phyloP scores from a whole-genome alignment of 1,140 invertebrate species.

The Eueides isabella region DNA sequence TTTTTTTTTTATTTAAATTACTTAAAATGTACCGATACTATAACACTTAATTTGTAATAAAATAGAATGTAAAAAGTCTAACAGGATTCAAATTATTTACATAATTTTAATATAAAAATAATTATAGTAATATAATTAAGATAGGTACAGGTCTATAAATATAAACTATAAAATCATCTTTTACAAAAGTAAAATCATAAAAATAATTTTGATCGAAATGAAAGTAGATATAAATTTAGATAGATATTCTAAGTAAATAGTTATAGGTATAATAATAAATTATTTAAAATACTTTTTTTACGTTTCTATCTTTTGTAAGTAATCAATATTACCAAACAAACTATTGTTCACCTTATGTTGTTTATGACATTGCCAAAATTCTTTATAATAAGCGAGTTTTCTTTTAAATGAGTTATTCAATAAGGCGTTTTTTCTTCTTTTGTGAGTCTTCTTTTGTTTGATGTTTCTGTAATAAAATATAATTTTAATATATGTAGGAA shows the following conservation, averaged over 20 bases:
- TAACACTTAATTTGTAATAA: constrained; percentile 79
- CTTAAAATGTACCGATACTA: constrained; percentile 73
- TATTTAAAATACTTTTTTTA: too few relatives aligned
- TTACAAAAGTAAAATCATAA: constrained; percentile 6
- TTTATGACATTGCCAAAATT: neutral
- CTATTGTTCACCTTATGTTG: constrained; percentile 3
- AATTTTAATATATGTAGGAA: neutral
- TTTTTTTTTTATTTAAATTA: constrained; percentile 51
- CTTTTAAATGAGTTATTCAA: constrained; percentile 19
- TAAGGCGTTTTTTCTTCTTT: constrained; percentile 51
- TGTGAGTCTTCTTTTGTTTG: constrained; percentile 37
- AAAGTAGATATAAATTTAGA: neutral
- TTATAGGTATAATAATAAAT: neutral
- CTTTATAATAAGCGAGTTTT: constrained; percentile 10
- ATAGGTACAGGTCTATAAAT: constrained; percentile 15
- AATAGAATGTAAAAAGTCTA: constrained; percentile 82
- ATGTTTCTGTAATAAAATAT: constrained; percentile 22
- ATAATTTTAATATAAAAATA: constrained; percentile 55
- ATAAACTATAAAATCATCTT: neutral
- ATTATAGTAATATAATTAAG: constrained; percentile 32
- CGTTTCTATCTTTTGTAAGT: neutral
- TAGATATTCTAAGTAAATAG: neutral
- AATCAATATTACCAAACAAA: constrained; percentile 11
- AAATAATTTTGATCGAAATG: neutral
- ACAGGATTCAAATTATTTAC: constrained; percentile 81